Evolutionary conservation across 2,113 vertebrate species (phyloP), one percentile per base, ranked within the genome.

Genomic region (Halcyon senegalensis): DNA sequence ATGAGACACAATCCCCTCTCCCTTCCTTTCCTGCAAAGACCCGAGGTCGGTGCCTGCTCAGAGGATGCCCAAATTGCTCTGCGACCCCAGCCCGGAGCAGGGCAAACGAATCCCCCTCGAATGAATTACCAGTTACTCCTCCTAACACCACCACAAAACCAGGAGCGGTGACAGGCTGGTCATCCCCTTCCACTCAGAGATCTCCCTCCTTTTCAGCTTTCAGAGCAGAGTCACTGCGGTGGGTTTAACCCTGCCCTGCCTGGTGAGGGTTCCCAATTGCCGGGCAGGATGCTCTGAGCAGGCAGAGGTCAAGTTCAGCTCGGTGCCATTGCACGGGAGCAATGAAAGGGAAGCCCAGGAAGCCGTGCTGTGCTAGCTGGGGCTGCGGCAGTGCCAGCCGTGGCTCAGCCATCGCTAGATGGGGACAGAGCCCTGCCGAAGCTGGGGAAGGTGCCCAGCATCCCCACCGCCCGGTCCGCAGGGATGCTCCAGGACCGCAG

Each of bases 351-450:
- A 39, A 46, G 17, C 15, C 13, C 35, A 30, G 1, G 1, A 46
- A 53, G 41, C 51, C 30, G 25, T 74, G 43, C 68, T 8, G 66
- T 1, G 2, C 46, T 9, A 10, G 41, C 5, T 0, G 35, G 59
- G 63, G 66, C 64, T 11, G 93, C 58, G 0, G 89, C 89, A 5
- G 64, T 0, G 76, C 33, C 90, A 68, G 77, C 43, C 84, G 0
- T 13, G 4, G 80, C 41, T 0, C 16, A 84, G 87, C 89, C 93
- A 93, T 94, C 96, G 89, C 96, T 97, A 97, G 96, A 81, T 96
- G 96, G 96, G 96, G 96, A 96, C 96, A 97, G 84, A 96, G 93
- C 3, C 95, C 43, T 7, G 4, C 50, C 1, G 2, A 7, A 43
- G 24, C 60, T 15, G 0, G 46, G 64, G 7, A 16, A 60, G 50